A percentile compares a stretch with the other conserved stretches of the same genome.
These are phyloP conservation scores for Leptopterna dolabrata DNA, from an alignment of 2,888 invertebrate species.

Conservation along the genomic window DNA sequence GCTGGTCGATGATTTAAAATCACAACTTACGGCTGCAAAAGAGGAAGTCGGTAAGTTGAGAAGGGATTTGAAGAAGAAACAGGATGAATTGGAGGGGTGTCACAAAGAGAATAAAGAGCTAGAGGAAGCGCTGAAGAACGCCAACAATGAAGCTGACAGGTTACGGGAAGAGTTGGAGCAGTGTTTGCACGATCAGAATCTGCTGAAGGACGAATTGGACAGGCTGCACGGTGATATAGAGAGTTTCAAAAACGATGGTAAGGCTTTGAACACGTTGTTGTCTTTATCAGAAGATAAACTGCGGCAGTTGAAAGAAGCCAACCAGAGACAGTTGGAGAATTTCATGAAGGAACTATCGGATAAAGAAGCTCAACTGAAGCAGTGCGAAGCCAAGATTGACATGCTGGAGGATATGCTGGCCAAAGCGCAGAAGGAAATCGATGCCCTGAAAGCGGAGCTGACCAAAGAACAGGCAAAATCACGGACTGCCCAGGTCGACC, in stretches of 20 bases:
- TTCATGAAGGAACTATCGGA: constrained; percentile 23
- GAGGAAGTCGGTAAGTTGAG: constrained; percentile 38
- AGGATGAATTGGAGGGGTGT: background rate
- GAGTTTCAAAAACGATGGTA: constrained; percentile 9
- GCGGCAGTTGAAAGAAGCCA: background rate
- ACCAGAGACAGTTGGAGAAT: background rate
- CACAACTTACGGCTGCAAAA: background rate
- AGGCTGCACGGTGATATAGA: constrained; percentile 13
- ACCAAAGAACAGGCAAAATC: background rate
- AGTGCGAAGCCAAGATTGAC: constrained; percentile 21
- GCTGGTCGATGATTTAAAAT: background rate
- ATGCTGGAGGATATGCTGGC: constrained; percentile 12
- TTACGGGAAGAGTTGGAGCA: constrained; percentile 19
- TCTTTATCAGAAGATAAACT: background rate
- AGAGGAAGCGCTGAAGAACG: constrained; percentile 20
- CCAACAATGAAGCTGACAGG: background rate
- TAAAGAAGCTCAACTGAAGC: constrained; percentile 30
- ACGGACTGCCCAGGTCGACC: background rate
- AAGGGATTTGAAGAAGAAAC: background rate
- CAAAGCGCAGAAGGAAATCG: constrained; percentile 18
- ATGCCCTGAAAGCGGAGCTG: constrained; percentile 10
- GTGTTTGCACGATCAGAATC: background rate
- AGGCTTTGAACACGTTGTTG: background rate
- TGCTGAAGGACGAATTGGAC: constrained; percentile 37
- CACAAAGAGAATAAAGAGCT: constrained; percentile 15